Evolutionary conservation across 1,140 invertebrate genomes (phyloP).

Genomic region (Harlomillsia oculata): DNA sequence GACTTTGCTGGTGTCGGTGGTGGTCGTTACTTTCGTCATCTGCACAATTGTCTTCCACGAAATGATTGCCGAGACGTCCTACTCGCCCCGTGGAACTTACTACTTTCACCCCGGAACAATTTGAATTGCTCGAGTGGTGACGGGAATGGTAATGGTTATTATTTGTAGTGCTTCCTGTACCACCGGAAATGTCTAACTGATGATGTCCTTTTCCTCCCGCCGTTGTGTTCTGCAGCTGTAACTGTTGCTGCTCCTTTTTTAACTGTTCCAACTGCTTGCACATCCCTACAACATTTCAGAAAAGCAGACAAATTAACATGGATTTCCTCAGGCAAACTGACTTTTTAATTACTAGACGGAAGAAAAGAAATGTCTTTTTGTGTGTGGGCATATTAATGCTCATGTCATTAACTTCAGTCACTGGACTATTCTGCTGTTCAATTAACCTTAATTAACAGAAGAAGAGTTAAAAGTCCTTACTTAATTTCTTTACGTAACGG

Average conservation of each 20-base stretch:
- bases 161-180: background rate
- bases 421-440: too few relatives aligned
- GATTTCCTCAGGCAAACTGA: too few relatives aligned
- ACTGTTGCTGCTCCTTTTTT: slow-evolving; percentile 51
- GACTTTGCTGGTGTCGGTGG: background rate
- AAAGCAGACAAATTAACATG: slow-evolving; percentile 23
- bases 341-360: too few relatives aligned
- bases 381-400: too few relatives aligned
- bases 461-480: too few relatives aligned
- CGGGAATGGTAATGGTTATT: slow-evolving; percentile 27
- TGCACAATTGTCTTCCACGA: slow-evolving; percentile 23
- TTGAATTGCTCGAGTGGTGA: slow-evolving; percentile 38
- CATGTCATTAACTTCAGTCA: too few relatives aligned
- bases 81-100: slow-evolving; percentile 18
- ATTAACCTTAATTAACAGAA: too few relatives aligned
- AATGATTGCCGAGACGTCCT: slow-evolving; percentile 22
- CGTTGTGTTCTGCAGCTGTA: slow-evolving; percentile 1
- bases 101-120: slow-evolving; percentile 12
- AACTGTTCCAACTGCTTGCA: slow-evolving; percentile 62
- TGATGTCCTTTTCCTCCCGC: background rate
- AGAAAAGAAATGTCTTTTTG: too few relatives aligned
- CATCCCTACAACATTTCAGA: slow-evolving; percentile 53
- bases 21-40: slow-evolving; percentile 15
- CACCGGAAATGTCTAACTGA: background rate
- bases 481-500: too few relatives aligned